Conservation (phyloP, 2,113 vertebrate species). For the Serinus canaria region DNA sequence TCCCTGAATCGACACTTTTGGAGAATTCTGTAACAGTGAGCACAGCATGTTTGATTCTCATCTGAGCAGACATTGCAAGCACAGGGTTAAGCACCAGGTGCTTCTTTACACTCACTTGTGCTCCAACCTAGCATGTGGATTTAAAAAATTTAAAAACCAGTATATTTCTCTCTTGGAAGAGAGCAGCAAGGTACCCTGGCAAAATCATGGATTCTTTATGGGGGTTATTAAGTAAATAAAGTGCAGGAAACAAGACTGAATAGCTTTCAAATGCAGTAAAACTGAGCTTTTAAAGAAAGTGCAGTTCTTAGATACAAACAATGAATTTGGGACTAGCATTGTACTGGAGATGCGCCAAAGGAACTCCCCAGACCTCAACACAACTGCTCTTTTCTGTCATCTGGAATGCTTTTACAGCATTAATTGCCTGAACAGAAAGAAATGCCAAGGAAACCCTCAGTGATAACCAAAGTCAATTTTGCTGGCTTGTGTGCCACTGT, state of each 20-base stretch:
- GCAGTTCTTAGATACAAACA: not conserved
- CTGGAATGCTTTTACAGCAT: not conserved
- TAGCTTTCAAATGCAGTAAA: not conserved
- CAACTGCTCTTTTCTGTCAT: not conserved
- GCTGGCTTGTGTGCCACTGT: not conserved
- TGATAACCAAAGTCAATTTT: not conserved
- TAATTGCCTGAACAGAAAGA: not conserved
- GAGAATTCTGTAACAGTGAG: not conserved
- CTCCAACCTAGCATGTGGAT: not conserved
- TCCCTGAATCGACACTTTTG: slow-evolving; percentile 2
- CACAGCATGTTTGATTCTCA: not conserved
- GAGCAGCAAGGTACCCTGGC: not conserved
- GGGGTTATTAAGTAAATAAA: not conserved
- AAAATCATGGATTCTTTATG: not conserved
- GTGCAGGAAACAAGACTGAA: not conserved
- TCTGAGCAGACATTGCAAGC: not conserved
- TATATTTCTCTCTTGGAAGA: not conserved
- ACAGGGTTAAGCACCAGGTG: not conserved
- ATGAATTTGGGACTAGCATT: not conserved
- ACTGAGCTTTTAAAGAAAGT: not conserved
- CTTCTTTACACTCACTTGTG: not conserved
- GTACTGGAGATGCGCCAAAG: not conserved
- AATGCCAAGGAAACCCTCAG: not conserved
- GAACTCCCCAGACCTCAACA: not conserved
- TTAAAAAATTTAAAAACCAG: not conserved